Conservation (phyloP, 2,888 invertebrate genomes). For the Synergus itoensis region DNA sequence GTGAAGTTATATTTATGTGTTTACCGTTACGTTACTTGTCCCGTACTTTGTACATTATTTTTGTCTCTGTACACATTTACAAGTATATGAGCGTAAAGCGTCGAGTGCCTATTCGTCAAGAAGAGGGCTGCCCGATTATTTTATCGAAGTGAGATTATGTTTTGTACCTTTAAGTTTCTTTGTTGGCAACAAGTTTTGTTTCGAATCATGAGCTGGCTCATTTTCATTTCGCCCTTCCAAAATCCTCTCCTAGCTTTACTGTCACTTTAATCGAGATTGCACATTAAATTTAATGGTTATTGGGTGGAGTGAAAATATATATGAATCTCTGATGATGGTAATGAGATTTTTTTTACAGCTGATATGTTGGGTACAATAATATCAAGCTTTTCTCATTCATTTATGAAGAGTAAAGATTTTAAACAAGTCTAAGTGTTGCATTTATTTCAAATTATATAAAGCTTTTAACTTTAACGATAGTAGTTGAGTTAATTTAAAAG, state of each 20-base stretch:
- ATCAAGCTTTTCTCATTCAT: not conserved
- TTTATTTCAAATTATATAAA: not conserved
- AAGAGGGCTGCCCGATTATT: constrained; percentile 44
- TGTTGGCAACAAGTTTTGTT: constrained; percentile 80
- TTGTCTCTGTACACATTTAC: constrained; percentile 59
- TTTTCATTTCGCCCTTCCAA: constrained; percentile 61
- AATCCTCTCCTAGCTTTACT: constrained; percentile 33
- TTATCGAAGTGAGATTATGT: constrained; percentile 62
- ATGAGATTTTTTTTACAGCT: not conserved
- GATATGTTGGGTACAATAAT: not conserved
- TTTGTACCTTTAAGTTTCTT: constrained; percentile 71
- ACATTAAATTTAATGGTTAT: constrained; percentile 1
- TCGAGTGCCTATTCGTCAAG: constrained; percentile 16
- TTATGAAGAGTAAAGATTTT: not conserved
- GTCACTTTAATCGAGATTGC: constrained; percentile 18
- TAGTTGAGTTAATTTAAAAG: not conserved
- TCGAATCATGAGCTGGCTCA: constrained; percentile 74
- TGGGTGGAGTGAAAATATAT: not conserved
- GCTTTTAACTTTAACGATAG: not conserved
- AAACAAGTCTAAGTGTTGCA: not conserved
- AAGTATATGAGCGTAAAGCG: constrained; percentile 53
- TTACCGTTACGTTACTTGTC: constrained; percentile 48
- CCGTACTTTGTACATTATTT: constrained; percentile 58
- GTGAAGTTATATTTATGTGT: constrained; percentile 61
- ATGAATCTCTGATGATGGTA: not conserved